Evolutionary conservation across 92 coral and sea anemone genomes (phyloP), one percentile per base, ranked within the genome.

Genomic region (Bergia puertoricense): DNA sequence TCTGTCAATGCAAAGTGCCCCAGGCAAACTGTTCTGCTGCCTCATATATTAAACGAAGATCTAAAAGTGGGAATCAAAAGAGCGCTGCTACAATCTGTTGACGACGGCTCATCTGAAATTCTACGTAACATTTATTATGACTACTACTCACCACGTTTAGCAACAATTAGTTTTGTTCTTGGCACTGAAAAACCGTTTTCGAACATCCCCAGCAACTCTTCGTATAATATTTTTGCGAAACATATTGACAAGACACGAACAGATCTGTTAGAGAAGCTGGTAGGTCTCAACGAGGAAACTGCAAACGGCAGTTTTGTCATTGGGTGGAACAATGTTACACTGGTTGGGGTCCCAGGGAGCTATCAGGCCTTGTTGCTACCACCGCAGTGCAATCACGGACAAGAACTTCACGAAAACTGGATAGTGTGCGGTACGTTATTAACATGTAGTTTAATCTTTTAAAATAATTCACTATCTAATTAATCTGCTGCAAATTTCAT

Each of bases 341-440:
- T 90, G 30, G 14, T 20, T 8, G 86, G 81, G 18, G 68, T 59
- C 4, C 22, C 80, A 16, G 86, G 67, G 1, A 85, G 86, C n/a
- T 76, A 85, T 48, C 69, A 43, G 4, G 10, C 81, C 9, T 36
- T 39, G 45, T 48, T 85, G 40, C 81, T 57, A 46, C 80, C 89
- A 5, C 92, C 85, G 62, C 39, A 45, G 44, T 90, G 92, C 71
- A 54, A 74, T 30, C 18, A 15, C 16, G 92, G 92, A 57, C 86
- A 66, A 6, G 51, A 44, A 9, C 76, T 68, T 18, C 86, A 90
- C 36, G 44, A 85, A 23, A 80, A 86, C 87, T 88, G 92, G 68
- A 85, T 80, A 85, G 81, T 90, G 0, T 90, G 92, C 67, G 89
- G 92, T 90, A 81, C 44, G 92, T 62, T 15, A 15, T 77, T 65